Evolutionary conservation across 2,888 invertebrate species (phyloP).

Genomic region (Agapostemon virescens): DNA sequence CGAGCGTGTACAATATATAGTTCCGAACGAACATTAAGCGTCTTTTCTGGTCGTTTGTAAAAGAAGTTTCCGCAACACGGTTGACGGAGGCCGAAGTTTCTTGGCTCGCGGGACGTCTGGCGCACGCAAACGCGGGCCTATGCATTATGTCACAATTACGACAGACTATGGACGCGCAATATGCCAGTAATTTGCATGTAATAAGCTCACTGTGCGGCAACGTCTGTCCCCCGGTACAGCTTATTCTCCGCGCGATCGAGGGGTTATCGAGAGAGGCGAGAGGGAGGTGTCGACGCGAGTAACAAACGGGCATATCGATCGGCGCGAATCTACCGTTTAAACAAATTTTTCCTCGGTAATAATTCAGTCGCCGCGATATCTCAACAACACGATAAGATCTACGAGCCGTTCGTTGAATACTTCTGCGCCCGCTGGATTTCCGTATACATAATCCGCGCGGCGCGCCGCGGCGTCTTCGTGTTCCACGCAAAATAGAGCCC

Average conservation of each 20-base stretch:
- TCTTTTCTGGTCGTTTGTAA: background rate
- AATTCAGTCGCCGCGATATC: slow-evolving; percentile 20
- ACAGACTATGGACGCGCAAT: slow-evolving; percentile 39
- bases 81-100: background rate
- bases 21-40: background rate
- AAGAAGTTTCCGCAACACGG: background rate
- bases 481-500: slow-evolving; percentile 16
- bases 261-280: slow-evolving; percentile 11
- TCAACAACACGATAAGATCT: slow-evolving; percentile 30
- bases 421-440: slow-evolving; percentile 12
- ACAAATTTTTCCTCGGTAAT: slow-evolving; percentile 25
- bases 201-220: slow-evolving; percentile 40
- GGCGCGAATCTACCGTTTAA: slow-evolving; percentile 28
- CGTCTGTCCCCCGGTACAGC: slow-evolving; percentile 16
- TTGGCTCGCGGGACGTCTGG: background rate
- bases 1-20: background rate
- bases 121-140: background rate
- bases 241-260: slow-evolving; percentile 19
- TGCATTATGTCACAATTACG: slow-evolving; percentile 27
- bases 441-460: slow-evolving; percentile 28
- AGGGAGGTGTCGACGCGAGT: slow-evolving; percentile 27
- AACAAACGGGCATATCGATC: slow-evolving; percentile 36
- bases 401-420: slow-evolving; percentile 20
- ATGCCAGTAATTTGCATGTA: slow-evolving; percentile 58
- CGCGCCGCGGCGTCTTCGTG: background rate